Conservation (phyloP, 2,888 invertebrate genomes). For the Leptinotarsa juncta region DNA sequence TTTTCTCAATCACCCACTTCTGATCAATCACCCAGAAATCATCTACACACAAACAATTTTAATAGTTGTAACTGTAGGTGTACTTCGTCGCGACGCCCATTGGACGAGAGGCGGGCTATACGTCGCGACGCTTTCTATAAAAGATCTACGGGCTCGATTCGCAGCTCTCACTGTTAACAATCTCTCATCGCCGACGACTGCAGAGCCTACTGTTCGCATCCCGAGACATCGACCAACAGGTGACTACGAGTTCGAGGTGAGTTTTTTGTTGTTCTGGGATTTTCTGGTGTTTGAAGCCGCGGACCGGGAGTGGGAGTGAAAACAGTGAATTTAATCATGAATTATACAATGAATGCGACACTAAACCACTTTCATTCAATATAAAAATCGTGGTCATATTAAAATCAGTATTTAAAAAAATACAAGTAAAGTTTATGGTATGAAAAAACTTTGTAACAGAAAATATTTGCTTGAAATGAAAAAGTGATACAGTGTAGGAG, state of each 20-base stretch:
- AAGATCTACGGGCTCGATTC: slow-evolving; percentile 48
- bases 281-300: background rate
- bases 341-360: too few relatives aligned
- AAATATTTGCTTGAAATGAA: too few relatives aligned
- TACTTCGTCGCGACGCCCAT: slow-evolving; percentile 44
- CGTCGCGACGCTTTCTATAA: slow-evolving; percentile 52
- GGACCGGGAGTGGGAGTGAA: background rate
- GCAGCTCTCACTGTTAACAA: slow-evolving; percentile 51
- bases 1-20: too few relatives aligned
- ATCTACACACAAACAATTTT: slow-evolving; percentile 24
- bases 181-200: slow-evolving; percentile 39
- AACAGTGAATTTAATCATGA: background rate
- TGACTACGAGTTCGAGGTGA: slow-evolving; percentile 16
- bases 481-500: too few relatives aligned
- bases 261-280: background rate
- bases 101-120: slow-evolving; percentile 48
- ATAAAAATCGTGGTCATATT: too few relatives aligned
- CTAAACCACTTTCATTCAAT: too few relatives aligned
- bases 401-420: too few relatives aligned
- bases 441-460: too few relatives aligned
- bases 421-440: too few relatives aligned
- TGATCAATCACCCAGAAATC: slow-evolving; percentile 24
- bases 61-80: slow-evolving; percentile 47
- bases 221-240: slow-evolving; percentile 19
- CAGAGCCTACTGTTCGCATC: slow-evolving; percentile 7